Evolutionary conservation across 2,113 vertebrate species (phyloP).

Genomic region (Crypturellus undulatus): DNA sequence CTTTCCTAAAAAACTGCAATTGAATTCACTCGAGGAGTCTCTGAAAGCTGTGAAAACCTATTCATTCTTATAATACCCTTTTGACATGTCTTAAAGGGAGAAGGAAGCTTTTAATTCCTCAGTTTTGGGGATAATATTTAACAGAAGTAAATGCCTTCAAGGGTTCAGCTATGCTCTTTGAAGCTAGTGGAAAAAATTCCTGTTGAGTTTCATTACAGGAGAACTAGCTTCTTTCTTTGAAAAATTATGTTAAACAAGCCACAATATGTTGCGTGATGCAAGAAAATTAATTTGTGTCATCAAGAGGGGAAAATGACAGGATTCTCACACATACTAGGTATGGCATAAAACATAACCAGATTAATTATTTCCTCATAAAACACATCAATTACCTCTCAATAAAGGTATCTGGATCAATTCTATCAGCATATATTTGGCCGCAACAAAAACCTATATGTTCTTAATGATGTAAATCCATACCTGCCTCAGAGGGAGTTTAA

Average conservation of each 20-base stretch:
- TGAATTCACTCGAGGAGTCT: slow-evolving; percentile 22
- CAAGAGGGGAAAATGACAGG: not conserved
- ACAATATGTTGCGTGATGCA: not conserved
- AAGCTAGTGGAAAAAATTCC: slow-evolving; percentile 27
- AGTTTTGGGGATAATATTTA: slow-evolving; percentile 60
- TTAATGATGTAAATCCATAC: not conserved
- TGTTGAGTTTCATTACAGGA: slow-evolving; percentile 18
- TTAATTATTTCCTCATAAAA: not conserved
- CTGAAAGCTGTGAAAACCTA: slow-evolving; percentile 18
- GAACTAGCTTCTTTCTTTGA: not conserved
- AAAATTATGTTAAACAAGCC: not conserved
- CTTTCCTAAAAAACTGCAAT: slow-evolving; percentile 39
- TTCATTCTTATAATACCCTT: slow-evolving; percentile 9
- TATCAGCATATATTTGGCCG: not conserved
- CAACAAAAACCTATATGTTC: not conserved
- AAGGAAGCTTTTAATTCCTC: slow-evolving; percentile 50
- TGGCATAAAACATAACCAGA: not conserved
- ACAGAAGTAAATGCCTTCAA: slow-evolving; percentile 64
- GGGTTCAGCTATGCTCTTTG: slow-evolving; percentile 43
- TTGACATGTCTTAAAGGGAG: slow-evolving; percentile 34
- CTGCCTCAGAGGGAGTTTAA: not conserved
- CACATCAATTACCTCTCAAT: not conserved
- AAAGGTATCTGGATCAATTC: not conserved
- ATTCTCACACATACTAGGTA: not conserved
- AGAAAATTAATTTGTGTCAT: not conserved